A percentile compares a stretch with the other conserved stretches of the same genome.
Evolutionary conservation across 2,113 vertebrate species (phyloP).

Genomic region (Gnathonemus echidnorhynchus): DNA sequence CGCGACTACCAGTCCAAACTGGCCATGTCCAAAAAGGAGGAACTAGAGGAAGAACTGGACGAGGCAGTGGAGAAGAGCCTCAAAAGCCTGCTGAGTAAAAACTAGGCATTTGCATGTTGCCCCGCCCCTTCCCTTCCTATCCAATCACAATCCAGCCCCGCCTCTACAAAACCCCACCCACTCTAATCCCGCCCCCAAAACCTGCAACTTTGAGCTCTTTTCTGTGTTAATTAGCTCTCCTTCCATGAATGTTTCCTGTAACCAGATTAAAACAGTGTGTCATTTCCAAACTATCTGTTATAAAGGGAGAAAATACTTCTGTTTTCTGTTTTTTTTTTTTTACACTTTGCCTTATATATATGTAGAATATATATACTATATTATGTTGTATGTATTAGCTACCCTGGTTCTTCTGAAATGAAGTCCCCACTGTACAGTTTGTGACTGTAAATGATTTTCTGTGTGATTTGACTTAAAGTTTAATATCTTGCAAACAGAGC

Average conservation of each 20-base stretch:
- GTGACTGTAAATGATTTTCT: slow-evolving; percentile 76
- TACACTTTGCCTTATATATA: slow-evolving; percentile 53
- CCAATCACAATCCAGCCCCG: slow-evolving; percentile 33
- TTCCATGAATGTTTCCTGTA: slow-evolving; percentile 65
- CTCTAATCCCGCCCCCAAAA: slow-evolving; percentile 14
- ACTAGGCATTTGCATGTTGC: slow-evolving; percentile 66
- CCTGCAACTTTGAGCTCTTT: slow-evolving; percentile 33
- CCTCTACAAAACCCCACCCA: slow-evolving; percentile 35
- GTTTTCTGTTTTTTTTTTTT: slow-evolving; percentile 59
- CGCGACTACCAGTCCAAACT: slow-evolving; percentile 98
- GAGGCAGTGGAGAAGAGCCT: slow-evolving; percentile 95
- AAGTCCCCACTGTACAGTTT: slow-evolving; percentile 71
- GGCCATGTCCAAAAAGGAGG: slow-evolving; percentile 98
- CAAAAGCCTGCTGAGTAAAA: slow-evolving; percentile 87
- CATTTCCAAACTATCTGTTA: slow-evolving; percentile 55
- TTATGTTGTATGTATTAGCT: slow-evolving; percentile 35
- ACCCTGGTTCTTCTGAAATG: slow-evolving; percentile 46
- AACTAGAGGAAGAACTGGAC: slow-evolving; percentile 94
- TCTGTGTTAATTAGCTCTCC: slow-evolving; percentile 45
- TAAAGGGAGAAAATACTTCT: slow-evolving; percentile 41
- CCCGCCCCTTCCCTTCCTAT: slow-evolving; percentile 28
- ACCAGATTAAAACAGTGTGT: slow-evolving; percentile 51
- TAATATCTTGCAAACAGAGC: slow-evolving; percentile 63
- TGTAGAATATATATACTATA: slow-evolving; percentile 48
- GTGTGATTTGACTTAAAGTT: slow-evolving; percentile 67